These are phyloP conservation scores for Gouania willdenowi DNA, from an alignment of 2,797 vertebrate genomes.

Conservation along the genomic window DNA sequence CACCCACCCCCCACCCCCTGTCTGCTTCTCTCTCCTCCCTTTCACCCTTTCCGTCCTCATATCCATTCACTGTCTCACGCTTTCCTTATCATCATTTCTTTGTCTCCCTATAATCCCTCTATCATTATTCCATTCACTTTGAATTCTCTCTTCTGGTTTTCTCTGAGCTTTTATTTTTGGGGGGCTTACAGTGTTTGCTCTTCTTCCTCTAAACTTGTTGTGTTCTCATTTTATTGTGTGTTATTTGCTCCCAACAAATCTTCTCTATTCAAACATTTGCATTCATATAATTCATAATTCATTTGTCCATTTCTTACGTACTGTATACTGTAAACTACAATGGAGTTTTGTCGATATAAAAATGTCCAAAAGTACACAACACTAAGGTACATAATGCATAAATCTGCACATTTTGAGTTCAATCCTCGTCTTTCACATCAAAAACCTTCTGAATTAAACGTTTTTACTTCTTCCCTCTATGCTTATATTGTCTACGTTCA, in stretches of 20 bases:
- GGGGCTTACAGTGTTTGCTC: conserved; percentile 3
- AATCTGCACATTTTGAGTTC: conserved; percentile 15
- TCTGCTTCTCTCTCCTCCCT: conserved; percentile 17
- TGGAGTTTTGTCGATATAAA: conserved; percentile 36
- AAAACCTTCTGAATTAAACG: no score
- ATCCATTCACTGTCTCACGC: conserved; percentile 41
- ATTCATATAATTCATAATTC: no score
- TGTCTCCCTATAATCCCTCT: conserved; percentile 48
- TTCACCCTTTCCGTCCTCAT: conserved; percentile 15
- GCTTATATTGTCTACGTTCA: no score
- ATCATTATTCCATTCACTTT: conserved; percentile 28
- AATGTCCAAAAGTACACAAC: conserved; percentile 29
- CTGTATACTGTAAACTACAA: conserved; percentile 25
- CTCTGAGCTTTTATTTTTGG: no score
- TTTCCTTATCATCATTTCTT: conserved; percentile 47
- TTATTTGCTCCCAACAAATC: neutral
- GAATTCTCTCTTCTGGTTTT: conserved; percentile 25
- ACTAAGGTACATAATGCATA: conserved; percentile 18
- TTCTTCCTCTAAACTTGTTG: neutral
- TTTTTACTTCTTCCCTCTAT: no score
- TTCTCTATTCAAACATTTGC: no score
- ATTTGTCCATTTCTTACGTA: conserved; percentile 6
- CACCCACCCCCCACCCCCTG: conserved; percentile 12
- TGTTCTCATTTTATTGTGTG: neutral
- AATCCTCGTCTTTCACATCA: no score